Evolutionary conservation across 1,140 invertebrate genomes (phyloP), one percentile per base, ranked within the genome.

Genomic region (Drosophila pectinifera): DNA sequence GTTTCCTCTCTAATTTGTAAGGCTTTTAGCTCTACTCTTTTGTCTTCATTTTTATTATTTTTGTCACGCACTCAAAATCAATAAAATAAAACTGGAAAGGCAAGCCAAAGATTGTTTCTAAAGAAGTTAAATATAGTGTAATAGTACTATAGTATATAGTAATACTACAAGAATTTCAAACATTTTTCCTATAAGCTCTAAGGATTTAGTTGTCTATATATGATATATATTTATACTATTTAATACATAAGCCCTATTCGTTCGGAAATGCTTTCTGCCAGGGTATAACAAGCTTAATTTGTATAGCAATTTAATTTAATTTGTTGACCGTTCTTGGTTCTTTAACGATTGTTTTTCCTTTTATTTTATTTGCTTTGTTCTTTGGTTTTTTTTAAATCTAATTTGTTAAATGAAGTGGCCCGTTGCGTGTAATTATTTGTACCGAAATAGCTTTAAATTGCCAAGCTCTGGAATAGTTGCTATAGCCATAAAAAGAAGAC

Each of bases 231-330:
- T 18, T 28, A 18, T 18, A 7, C 6, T 2, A 1, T 20, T 8
- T 13, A 14, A 20, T 34, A 34, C 2, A 31, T 7, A 4, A 8
- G 10, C n/a, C 34, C 20, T 3, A 20, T 16, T 16, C 3, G 5
- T 13, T 31, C 0, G 1, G 0, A 34, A 6, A 34, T 49, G 7
- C 28, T 8, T 20, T 4, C 0, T 14, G 14, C 0, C 13, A 34
- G 28, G 16, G 28, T 51, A 51, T 51, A 5, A 6, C 48, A 16
- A 45, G 39, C 10, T 43, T 22, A 69, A 78, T 83, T 78, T 75
- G 74, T 74, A 54, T 58, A 70, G 74, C 74, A 78, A 82, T 80
- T 84, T 80, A 61, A 65, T 85, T 80, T 85, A 80, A 84, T 80
- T 80, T 73, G 69, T 56, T 72, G 22, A 28, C 45, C 62, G 46